A percentile compares a stretch with the other conserved stretches of the same genome.
These are phyloP conservation scores for Gallirallus australis DNA, from an alignment of 2,797 vertebrate genomes.

Conservation along the genomic window DNA sequence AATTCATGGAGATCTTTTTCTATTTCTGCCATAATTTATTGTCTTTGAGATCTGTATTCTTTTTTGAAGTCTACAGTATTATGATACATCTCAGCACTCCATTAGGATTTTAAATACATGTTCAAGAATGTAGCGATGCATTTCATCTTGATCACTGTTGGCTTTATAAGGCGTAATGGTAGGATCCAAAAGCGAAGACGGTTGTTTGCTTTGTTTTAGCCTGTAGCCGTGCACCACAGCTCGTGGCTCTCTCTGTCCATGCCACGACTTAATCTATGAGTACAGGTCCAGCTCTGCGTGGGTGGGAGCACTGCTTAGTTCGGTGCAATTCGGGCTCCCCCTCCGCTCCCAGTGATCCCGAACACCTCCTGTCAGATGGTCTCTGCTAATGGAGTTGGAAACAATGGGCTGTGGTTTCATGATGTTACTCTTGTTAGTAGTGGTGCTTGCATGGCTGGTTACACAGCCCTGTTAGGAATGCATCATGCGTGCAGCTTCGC, in stretches of 20 bases:
- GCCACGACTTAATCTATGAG: neutral
- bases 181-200: neutral
- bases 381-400: neutral
- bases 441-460: neutral
- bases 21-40: neutral
- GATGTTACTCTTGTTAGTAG: neutral
- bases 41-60: neutral
- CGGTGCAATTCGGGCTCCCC: neutral
- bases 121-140: neutral
- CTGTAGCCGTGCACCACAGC: neutral
- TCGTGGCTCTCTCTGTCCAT: neutral
- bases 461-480: neutral
- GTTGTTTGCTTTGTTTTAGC: neutral
- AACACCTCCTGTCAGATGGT: neutral
- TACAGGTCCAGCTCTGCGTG: accelerated
- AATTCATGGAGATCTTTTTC: neutral
- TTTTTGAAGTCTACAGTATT: neutral
- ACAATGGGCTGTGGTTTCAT: neutral
- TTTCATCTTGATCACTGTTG: neutral
- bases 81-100: neutral
- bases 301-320: neutral
- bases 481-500: too few species aligned
- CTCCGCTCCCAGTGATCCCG: too few species aligned
- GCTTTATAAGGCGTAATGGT: neutral
- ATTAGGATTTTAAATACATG: neutral